These are phyloP conservation scores for Drosophila oshimai DNA, from an alignment of 1,140 invertebrate genomes.

Conservation along the genomic window DNA sequence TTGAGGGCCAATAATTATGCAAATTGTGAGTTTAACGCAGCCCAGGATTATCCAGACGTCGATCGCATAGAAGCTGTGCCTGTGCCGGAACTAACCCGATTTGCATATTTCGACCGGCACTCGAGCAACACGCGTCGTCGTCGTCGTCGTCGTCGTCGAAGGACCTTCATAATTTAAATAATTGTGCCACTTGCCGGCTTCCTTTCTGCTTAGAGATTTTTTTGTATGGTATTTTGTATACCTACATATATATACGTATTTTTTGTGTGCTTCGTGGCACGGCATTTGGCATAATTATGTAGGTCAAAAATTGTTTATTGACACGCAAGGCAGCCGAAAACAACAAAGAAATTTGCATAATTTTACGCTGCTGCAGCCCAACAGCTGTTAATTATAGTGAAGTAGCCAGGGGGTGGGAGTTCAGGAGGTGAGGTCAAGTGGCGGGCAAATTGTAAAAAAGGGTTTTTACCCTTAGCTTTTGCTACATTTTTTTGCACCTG, in stretches of 20 bases:
- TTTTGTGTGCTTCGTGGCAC: constrained; percentile 38
- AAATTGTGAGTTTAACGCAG: constrained; percentile 52
- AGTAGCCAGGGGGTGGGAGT: constrained; percentile 1
- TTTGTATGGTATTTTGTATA: not conserved
- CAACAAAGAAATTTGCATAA: constrained; percentile 80
- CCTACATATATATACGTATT: constrained; percentile 23
- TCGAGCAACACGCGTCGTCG: constrained; percentile 71
- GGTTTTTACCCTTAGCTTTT: constrained; percentile 25
- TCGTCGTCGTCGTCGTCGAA: no score
- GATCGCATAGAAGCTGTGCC: constrained; percentile 69
- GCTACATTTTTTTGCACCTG: constrained; percentile 68
- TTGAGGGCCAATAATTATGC: constrained; percentile 73
- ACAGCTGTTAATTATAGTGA: constrained; percentile 80
- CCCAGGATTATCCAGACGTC: constrained; percentile 63
- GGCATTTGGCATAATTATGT: constrained; percentile 81
- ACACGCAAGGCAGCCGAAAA: constrained; percentile 68
- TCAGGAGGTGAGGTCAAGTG: constrained; percentile 30
- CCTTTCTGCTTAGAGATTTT: constrained; percentile 77
- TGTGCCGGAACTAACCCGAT: constrained; percentile 73
- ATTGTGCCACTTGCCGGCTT: constrained; percentile 81
- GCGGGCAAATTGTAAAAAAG: constrained; percentile 61
- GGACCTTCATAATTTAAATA: constrained; percentile 81
- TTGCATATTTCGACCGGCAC: constrained; percentile 61
- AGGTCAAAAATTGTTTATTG: constrained; percentile 82
- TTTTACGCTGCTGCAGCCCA: constrained; percentile 69